Base-by-base conservation (phyloP, 2,797 vertebrate species). In the Neosilurus mollespiculum region DNA sequence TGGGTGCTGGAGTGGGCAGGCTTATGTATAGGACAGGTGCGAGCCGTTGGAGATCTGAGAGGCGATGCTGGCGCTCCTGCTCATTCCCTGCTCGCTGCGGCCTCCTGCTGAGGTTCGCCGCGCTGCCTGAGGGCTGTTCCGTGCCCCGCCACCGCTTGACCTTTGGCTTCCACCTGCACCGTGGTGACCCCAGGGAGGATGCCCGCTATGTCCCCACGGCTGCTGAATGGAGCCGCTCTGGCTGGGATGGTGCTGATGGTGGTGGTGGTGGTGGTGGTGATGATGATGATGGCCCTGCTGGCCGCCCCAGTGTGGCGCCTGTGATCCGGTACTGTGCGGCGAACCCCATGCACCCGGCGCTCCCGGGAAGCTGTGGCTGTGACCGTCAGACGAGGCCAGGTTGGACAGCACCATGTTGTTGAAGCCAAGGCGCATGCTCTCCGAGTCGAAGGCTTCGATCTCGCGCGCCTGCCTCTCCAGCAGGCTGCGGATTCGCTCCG, bases 41-140 rank as follows among this genome's bases (percentile, higher is more conserved):
- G 98, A 99, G 92, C 98, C 97, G 87, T 98, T 99, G 94, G 97
- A 99, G 94, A 99, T 98, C 92, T 99, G 98, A 92, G 98, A 99
- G 93, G 98, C 97, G 95, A 99, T 97, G 95, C 98, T 99, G 94
- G 97, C 93, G 94, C 98, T 99, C 93, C 98, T 97, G 95, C 97
- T 99, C 98, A 99, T 98, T 93, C 96, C 97, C 95, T 97, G 97
- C 92, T 99, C 97, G 90, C 93, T 96, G 94, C 96, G 97, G 92
- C 96, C 97, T 94, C 97, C 98, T 79, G 97, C 96, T 93, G 97
- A 96, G 93, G 97, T 97, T 95, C 97, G 97, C 95, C 97, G 96
- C 92, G 96, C 93, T 90, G 95, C 96, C 95, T 98, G 98, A 66
- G 98, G 98, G 95, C 98, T 99, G 94, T 98, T 99, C 93, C 97